phyloP scores from a whole-genome alignment of 2,888 invertebrate species.

The Atethmia centrago region DNA sequence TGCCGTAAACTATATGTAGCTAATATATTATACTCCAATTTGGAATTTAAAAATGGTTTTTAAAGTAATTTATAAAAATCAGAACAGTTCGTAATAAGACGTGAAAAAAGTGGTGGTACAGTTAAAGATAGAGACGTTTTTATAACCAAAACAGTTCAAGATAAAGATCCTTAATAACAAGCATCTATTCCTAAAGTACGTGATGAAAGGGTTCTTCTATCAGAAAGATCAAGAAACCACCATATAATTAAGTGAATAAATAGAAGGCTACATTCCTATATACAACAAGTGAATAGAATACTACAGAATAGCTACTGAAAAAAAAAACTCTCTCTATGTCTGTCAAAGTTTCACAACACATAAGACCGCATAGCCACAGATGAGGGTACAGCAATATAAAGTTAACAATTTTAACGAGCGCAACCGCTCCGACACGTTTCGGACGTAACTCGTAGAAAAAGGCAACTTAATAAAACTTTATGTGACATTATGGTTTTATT shows the following conservation, averaged over 20 bases:
- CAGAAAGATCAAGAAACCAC: background rate
- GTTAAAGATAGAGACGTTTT: background rate
- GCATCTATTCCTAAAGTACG: background rate
- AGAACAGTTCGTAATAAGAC: background rate
- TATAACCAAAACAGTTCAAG: background rate
- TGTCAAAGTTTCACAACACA: slow-evolving; percentile 12
- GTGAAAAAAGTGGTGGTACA: background rate
- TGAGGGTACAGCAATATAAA: slow-evolving; percentile 40
- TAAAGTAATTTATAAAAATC: background rate
- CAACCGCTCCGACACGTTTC: slow-evolving; percentile 40
- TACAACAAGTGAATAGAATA: background rate
- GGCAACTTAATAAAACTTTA: slow-evolving; percentile 64
- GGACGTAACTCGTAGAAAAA: slow-evolving; percentile 55
- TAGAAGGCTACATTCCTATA: background rate
- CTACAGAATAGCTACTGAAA: background rate
- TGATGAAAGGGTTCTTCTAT: background rate
- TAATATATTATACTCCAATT: slow-evolving; percentile 26
- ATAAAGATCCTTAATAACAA: background rate
- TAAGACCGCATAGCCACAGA: slow-evolving; percentile 20
- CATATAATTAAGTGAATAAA: background rate
- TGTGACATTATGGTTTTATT: slow-evolving; percentile 56
- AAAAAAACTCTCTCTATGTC: background rate
- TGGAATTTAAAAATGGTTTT: slow-evolving; percentile 19
- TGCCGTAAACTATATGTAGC: slow-evolving; percentile 38
- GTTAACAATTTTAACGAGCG: slow-evolving; percentile 49